Percentiles rank a stretch among this genome's conserved stretches.
Evolutionary conservation across 2,113 vertebrate genomes (phyloP).

Genomic region (Riparia riparia): DNA sequence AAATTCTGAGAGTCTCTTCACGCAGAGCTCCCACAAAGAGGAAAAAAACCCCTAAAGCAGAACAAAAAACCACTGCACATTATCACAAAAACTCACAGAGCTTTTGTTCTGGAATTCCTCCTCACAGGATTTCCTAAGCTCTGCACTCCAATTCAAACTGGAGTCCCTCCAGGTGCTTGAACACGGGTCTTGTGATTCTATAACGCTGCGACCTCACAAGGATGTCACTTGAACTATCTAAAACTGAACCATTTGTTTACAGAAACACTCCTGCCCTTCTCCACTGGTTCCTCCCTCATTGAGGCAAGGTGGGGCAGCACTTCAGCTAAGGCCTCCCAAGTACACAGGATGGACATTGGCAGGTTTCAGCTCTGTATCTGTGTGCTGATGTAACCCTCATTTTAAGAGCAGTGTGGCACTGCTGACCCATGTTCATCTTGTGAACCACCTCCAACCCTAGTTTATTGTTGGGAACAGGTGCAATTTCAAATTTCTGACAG

Average conservation of each 20-base stretch:
- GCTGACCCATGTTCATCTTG: neutral
- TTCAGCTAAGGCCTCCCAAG: neutral
- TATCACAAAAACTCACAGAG: neutral
- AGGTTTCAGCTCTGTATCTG: neutral
- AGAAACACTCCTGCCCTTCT: neutral
- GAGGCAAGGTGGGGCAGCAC: neutral
- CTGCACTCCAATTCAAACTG: neutral
- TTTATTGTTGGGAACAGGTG: neutral
- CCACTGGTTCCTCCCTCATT: neutral
- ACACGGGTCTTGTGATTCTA: neutral
- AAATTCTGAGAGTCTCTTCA: neutral
- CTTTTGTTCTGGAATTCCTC: neutral
- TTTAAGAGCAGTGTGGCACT: neutral
- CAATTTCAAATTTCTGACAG: neutral
- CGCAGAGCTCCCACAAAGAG: neutral
- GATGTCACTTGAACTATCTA: neutral
- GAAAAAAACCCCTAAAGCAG: neutral
- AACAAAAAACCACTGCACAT: neutral
- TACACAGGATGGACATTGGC: neutral
- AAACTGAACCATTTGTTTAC: neutral
- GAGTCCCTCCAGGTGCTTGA: neutral
- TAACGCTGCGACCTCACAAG: neutral
- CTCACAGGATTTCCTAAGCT: neutral
- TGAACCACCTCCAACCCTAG: neutral
- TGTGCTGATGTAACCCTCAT: accelerated